A percentile compares a stretch with the other conserved stretches of the same genome.
phyloP scores from a whole-genome alignment of 2,888 invertebrate genomes.

The Pachliopta kotzebuea region DNA sequence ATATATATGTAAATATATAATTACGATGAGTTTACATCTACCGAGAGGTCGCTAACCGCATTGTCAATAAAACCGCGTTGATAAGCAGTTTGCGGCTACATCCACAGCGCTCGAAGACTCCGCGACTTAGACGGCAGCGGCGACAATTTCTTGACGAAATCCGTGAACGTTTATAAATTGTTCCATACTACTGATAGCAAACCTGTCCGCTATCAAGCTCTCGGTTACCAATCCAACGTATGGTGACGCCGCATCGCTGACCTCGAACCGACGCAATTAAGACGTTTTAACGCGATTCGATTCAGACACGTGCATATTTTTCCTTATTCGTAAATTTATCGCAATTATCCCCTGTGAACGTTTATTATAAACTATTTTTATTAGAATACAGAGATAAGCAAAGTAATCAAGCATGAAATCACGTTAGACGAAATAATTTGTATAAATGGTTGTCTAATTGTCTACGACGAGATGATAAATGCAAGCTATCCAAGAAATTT shows the following conservation, averaged over 20 bases:
- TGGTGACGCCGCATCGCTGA: conserved; percentile 44
- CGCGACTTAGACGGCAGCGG: conserved; percentile 4
- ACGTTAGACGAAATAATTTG: conserved; percentile 48
- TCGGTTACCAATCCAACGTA: conserved; percentile 54
- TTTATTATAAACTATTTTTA: conserved; percentile 62
- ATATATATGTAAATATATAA: conserved; percentile 33
- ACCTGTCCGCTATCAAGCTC: conserved; percentile 53
- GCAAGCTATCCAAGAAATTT: conserved; percentile 38
- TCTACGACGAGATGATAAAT: conserved; percentile 41
- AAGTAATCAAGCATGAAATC: conserved; percentile 64
- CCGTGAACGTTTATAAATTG: conserved; percentile 28
- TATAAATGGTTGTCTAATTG: conserved; percentile 32
- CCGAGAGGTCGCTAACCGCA: conserved; percentile 64
- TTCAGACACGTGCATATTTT: conserved; percentile 73
- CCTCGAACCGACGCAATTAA: conserved; percentile 72
- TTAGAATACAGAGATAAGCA: conserved; percentile 55
- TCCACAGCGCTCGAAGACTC: background rate
- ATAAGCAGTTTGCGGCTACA: conserved; percentile 45
- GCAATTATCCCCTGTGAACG: conserved; percentile 69
- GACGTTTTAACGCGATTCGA: conserved; percentile 74
- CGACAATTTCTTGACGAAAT: background rate
- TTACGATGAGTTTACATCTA: conserved; percentile 49
- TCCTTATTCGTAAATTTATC: conserved; percentile 69
- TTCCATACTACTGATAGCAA: conserved; percentile 41
- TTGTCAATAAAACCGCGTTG: conserved; percentile 53